Evolutionary conservation across 1,140 invertebrate species (phyloP), one percentile per base, ranked within the genome.

Genomic region (Hypsibius dujardini): DNA sequence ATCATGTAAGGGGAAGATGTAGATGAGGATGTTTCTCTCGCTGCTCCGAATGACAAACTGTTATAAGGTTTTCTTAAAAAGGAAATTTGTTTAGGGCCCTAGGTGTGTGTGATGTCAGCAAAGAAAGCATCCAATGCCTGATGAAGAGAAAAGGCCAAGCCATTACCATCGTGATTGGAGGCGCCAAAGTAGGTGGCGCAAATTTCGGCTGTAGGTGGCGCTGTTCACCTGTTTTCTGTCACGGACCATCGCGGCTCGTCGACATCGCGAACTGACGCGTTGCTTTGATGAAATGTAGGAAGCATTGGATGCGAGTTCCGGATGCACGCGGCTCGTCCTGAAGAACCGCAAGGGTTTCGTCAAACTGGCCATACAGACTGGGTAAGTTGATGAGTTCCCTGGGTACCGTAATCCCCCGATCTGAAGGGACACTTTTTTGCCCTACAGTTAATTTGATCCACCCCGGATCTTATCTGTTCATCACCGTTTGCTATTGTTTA

Each of bases 271-370:
- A 28, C 28, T 28, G 28, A 28, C 28, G 28, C 28, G 28, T 28
- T 28, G 28, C 28, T 28, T 28, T 28, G 28, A 28, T 28, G 28
- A 28, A 28, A 28, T 28, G 28, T 28, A 28, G 28, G 28, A 28
- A 28, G 28, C 28, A 28, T 28, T 28, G 28, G 28, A 28, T 12
- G 50, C 50, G 50, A 7, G 50, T n/a, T n/a, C 12, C 62, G 12
- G 42, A 67, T 7, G 42, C 7, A 45, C 42, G 12, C 12, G 42
- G 42, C 62, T 67, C 12, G 62, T 67, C 3, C 62, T 67, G 42
- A 67, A 67, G 62, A 67, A 67, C 42, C 62, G 62, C 12, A 67
- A 67, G 42, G 62, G 62, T 67, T 67, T 67, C 62, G 42, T 67
- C 42, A 67, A 67, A 42, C 7, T 67, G 62, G 62, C 62, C 7